Base-by-base conservation (phyloP, 2,797 vertebrate species). In the Lutjanus campechanus region DNA sequence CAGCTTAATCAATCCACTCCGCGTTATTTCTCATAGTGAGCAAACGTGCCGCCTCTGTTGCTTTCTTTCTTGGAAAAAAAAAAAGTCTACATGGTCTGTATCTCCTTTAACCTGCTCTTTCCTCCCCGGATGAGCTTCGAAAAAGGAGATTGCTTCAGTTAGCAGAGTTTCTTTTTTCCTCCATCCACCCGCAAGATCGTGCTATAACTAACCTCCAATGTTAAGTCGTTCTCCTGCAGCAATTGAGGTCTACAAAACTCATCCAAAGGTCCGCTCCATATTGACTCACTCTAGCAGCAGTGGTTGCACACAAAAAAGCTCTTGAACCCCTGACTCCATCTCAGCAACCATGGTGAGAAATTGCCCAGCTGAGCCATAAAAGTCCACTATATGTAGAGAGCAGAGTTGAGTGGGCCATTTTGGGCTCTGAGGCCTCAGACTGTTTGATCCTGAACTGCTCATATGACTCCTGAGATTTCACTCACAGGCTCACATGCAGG, bases 391-490 rank as follows among this genome's bases (percentile, higher is more conserved):
- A 87, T 80, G 84, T 81, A 77, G 76, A 81, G 69, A 91, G 77
- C 56, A 47, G 85, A 86, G 82, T 73, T 79, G 86, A 93, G 76
- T 81, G 85, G 79, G 81, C 86, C 76, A 69, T 88, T 92, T 76
- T 73, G 60, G 84, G 82, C 84, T 77, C 53, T 49, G 78, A 79
- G 78, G 81, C 72, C 82, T 77, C 79, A 64, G 53, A 86, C 85
- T 69, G 79, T 91, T 93, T 89, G 88, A 90, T 91, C 87, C 74
- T 77, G 76, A 93, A 89, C 83, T 89, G 87, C 86, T 92, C 79
- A 76, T 83, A 81, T 79, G 86, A 88, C 88, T 91, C 77, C 49
- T 56, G 74, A 83, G 87, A 84, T 71, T 85, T 89, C 76, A 81
- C 80, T 85, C 54, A 17, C 15, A 67, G 69, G 12, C 76, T 82